Percentiles rank a stretch among this genome's conserved stretches.
These are phyloP conservation scores for Vanessa tameamea DNA, from an alignment of 1,140 invertebrate genomes.

Conservation along the genomic window DNA sequence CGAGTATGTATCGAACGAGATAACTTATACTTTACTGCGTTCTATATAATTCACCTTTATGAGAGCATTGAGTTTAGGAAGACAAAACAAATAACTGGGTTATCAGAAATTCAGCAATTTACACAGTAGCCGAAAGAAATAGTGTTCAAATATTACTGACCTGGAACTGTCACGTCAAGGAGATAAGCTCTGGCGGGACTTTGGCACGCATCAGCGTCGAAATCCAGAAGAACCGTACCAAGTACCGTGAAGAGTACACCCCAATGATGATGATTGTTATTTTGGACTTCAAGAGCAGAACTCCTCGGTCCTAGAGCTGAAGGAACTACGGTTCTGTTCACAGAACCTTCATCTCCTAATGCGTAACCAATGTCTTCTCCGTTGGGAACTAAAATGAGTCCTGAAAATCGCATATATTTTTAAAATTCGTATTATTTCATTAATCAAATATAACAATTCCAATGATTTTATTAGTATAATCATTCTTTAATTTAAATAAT, in stretches of 20 bases:
- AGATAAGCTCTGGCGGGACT: constrained; percentile 96
- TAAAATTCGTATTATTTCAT: neutral
- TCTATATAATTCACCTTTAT: constrained; percentile 5
- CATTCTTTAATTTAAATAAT: no score
- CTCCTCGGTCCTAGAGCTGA: constrained; percentile 67
- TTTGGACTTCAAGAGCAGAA: constrained; percentile 59
- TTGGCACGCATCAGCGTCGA: constrained; percentile 97
- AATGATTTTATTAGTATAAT: neutral
- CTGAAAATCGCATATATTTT: constrained; percentile 71
- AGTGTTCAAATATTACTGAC: constrained; percentile 72
- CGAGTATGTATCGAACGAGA: constrained; percentile 8
- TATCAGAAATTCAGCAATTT: constrained; percentile 40
- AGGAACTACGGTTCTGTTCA: constrained; percentile 60
- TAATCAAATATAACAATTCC: neutral
- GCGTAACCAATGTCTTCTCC: constrained; percentile 91
- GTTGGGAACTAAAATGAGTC: constrained; percentile 94
- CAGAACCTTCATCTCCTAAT: constrained; percentile 85
- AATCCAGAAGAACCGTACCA: constrained; percentile 96
- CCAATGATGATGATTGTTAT: constrained; percentile 85
- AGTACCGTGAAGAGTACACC: constrained; percentile 95
- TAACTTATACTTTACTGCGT: constrained; percentile 17
- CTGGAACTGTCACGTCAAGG: constrained; percentile 94
- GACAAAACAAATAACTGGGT: constrained; percentile 24
- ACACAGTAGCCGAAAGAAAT: constrained; percentile 31
- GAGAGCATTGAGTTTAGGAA: constrained; percentile 19